These are phyloP conservation scores for Tauraco hartlaubi DNA, from an alignment of 2,797 vertebrate species.

Conservation along the genomic window DNA sequence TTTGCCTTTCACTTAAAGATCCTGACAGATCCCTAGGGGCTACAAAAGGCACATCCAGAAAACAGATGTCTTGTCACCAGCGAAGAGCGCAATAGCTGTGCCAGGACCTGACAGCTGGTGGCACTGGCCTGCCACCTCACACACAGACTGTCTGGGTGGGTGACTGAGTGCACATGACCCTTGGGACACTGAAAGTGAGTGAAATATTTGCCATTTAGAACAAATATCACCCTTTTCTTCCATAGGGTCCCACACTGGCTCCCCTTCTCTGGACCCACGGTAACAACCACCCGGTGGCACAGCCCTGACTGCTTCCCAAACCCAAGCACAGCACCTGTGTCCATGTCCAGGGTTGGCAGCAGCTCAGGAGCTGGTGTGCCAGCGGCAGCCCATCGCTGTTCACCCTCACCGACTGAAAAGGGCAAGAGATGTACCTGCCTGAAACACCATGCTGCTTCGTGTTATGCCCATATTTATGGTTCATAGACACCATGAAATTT, in stretches of 20 bases:
- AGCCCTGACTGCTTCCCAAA: neutral
- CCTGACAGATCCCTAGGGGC: neutral
- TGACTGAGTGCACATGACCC: neutral
- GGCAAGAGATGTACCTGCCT: neutral
- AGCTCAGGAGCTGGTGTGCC: neutral
- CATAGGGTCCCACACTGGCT: neutral
- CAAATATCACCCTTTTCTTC: neutral
- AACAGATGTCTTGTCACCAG: neutral
- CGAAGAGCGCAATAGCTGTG: neutral
- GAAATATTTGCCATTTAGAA: neutral
- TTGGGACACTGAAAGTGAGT: neutral
- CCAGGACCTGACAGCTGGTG: neutral
- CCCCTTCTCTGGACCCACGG: neutral
- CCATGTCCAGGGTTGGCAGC: accelerated
- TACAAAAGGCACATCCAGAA: neutral
- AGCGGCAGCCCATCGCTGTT: neutral
- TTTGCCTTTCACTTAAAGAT: neutral
- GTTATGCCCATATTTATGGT: neutral
- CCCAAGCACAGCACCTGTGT: neutral
- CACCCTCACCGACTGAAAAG: neutral
- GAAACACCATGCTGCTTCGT: neutral
- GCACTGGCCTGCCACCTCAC: neutral
- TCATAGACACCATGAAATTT: neutral
- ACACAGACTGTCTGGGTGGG: neutral
- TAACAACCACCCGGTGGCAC: neutral